Conservation (phyloP, 2,888 invertebrate genomes). For the Neoscelio sp. region DNA sequence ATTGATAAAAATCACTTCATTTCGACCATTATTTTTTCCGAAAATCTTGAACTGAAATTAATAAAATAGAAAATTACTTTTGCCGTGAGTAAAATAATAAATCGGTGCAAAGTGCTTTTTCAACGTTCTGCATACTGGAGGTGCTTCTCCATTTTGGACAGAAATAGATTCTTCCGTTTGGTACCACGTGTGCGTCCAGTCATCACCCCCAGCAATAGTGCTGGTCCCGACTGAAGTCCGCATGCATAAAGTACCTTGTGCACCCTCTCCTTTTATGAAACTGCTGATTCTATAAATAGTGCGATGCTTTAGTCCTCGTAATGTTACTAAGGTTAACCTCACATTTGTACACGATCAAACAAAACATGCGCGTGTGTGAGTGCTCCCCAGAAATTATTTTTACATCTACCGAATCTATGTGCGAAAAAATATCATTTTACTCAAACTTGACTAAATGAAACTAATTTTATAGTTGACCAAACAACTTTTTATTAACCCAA, state of each 20-base stretch:
- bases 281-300: conserved; percentile 62
- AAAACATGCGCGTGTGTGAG: conserved; percentile 44
- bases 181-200: conserved; percentile 60
- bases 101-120: conserved; percentile 36
- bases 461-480: too few species aligned
- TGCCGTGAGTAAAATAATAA: conserved; percentile 25
- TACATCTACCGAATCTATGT: conserved; percentile 8
- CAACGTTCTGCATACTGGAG: conserved; percentile 50
- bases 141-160: conserved; percentile 41
- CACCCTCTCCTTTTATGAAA: conserved; percentile 63
- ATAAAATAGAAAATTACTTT: too few species aligned
- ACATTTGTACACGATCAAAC: conserved; percentile 49
- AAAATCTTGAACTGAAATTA: too few species aligned
- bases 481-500: too few species aligned
- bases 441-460: background rate
- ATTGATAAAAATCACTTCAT: too few species aligned
- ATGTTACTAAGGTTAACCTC: conserved; percentile 58
- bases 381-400: conserved; percentile 31
- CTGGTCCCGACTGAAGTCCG: conserved; percentile 29
- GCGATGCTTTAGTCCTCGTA: conserved; percentile 45
- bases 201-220: conserved; percentile 58
- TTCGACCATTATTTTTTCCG: too few species aligned
- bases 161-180: conserved; percentile 59
- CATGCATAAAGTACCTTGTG: conserved; percentile 59
- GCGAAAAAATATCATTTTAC: conserved; percentile 9